Base-by-base conservation (phyloP, 2,888 invertebrate species). In the Agrotis puta region DNA sequence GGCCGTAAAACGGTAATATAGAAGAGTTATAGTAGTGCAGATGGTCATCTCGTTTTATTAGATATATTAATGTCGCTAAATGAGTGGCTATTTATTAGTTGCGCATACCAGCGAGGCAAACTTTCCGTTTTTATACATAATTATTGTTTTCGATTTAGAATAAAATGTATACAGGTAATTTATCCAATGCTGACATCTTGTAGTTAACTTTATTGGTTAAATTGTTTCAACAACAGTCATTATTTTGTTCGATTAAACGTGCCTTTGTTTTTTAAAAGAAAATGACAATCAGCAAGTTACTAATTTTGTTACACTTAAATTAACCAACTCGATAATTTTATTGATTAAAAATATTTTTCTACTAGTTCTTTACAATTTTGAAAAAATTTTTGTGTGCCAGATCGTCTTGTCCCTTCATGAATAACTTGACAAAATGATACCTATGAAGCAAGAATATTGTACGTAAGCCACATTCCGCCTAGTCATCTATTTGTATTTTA, bases 21-120 rank as follows among this genome's bases (percentile, higher is more conserved):
- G 57, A 20, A 63, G 57, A 75, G 79, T 69, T 74, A 76, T 70
- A 68, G 58, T 50, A 78, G 74, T 71, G 67, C 79, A 83, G 74
- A 82, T 82, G 70, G 80, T 76, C 72, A 82, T 82, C 84, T 82
- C 57, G 50, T 71, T 87, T 84, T 87, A 87, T 85, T 82, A 80
- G 79, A 74, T 47, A 67, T 70, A 83, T 86, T 83, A 83, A 82
- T 81, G 71, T 84, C 78, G 56, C 76, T 83, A 84, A 74, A 85
- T 79, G 77, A 85, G 73, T 59, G 67, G 76, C 58, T 63, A 79
- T 88, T 82, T 80, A 83, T 79, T 81, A 62, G 77, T 57, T 56
- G 62, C 51, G 67, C 70, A 68, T 74, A 45, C 66, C 58, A 63
- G 51, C 39, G 56, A 75, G 64, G 53, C 61, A 22, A 57, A 22